These are phyloP conservation scores for Cheilosia impressa DNA, from an alignment of 2,888 invertebrate species.

Conservation along the genomic window DNA sequence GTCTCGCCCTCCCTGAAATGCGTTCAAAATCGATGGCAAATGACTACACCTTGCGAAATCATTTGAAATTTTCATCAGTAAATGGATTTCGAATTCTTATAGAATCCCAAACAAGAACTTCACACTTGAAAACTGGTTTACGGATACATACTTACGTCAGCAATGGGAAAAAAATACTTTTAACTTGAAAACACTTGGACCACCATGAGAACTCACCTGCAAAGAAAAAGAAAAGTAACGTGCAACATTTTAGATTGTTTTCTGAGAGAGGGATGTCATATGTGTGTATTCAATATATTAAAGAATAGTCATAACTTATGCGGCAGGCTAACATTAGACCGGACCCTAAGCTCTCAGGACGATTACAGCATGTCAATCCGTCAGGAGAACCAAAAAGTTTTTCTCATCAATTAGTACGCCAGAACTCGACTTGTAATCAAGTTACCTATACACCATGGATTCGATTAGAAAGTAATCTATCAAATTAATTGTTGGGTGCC, in stretches of 20 bases:
- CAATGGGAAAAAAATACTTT: conserved; percentile 6
- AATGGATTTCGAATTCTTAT: conserved; percentile 1
- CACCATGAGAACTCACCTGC: conserved; percentile 45
- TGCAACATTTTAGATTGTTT: conserved; percentile 1
- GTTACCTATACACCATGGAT: conserved; percentile 15
- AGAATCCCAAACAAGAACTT: background rate
- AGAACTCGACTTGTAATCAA: background rate
- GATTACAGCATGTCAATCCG: conserved; percentile 20
- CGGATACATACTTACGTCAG: conserved; percentile 35
- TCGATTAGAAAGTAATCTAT: conserved; percentile 50
- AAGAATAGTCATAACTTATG: conserved; percentile 20
- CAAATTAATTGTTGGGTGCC: conserved; percentile 24
- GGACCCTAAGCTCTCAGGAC: conserved; percentile 3
- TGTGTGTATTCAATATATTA: background rate
- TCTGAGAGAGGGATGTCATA: background rate
- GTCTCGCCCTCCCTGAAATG: too few species aligned
- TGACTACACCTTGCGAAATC: background rate
- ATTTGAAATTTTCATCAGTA: background rate
- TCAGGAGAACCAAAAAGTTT: background rate
- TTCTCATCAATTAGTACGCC: conserved; percentile 16
- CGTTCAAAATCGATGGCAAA: background rate
- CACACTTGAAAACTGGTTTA: background rate
- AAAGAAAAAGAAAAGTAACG: conserved; percentile 22
- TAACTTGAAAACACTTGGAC: conserved; percentile 2
- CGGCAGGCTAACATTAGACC: conserved; percentile 7